Evolutionary conservation across 2,797 vertebrate species (phyloP).

Genomic region (Alfaro cultratus): DNA sequence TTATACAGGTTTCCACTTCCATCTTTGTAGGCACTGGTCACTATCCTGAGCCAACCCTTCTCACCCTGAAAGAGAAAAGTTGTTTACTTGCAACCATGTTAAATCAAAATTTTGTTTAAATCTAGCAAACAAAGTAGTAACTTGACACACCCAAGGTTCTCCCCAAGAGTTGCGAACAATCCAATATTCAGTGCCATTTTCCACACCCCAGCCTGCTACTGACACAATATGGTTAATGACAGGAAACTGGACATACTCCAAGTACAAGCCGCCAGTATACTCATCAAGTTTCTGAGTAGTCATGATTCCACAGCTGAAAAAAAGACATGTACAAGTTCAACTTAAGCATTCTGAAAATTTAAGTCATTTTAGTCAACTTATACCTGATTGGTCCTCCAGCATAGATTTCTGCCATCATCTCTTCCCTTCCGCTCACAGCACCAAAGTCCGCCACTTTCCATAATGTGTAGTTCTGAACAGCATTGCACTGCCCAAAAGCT

Average conservation of each 20-base stretch:
- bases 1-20: slow-evolving; percentile 85
- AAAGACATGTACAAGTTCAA: background rate
- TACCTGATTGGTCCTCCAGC: slow-evolving; percentile 88
- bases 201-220: slow-evolving; percentile 87
- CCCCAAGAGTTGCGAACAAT: slow-evolving; percentile 94
- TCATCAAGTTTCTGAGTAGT: slow-evolving; percentile 82
- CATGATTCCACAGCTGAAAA: slow-evolving; percentile 89
- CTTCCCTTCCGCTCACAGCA: slow-evolving; percentile 79
- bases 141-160: slow-evolving; percentile 87
- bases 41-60: slow-evolving; percentile 88
- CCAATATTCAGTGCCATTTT: slow-evolving; percentile 87
- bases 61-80: slow-evolving; percentile 82
- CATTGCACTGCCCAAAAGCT: slow-evolving; percentile 82
- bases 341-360: background rate
- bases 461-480: slow-evolving; percentile 87
- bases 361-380: too few relatives aligned
- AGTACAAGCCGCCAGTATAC: slow-evolving; percentile 85
- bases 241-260: slow-evolving; percentile 71
- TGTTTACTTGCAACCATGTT: background rate
- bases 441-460: slow-evolving; percentile 91
- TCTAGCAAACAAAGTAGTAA: background rate
- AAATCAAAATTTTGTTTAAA: background rate
- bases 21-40: slow-evolving; percentile 88
- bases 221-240: slow-evolving; percentile 88
- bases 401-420: slow-evolving; percentile 92